Base-by-base conservation (phyloP, 2,797 vertebrate genomes). In the Pempheris klunzingeri region DNA sequence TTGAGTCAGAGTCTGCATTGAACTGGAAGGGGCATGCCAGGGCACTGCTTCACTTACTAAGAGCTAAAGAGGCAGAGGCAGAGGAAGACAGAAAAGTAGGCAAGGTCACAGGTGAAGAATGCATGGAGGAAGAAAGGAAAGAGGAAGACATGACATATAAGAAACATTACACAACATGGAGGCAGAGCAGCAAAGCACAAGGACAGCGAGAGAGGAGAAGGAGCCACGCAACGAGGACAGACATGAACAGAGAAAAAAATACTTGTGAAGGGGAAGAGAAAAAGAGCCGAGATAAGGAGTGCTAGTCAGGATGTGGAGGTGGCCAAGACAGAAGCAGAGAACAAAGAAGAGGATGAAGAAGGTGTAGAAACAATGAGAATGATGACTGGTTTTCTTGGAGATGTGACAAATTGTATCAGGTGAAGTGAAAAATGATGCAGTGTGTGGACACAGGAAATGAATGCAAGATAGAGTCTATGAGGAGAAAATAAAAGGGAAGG, bases 391-490 rank as follows among this genome's bases (percentile, higher is more conserved):
- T 65, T 59, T 81, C 75, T 74, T 58, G 50, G 70, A 86, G 65
- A 86, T 86, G 76, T 78, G 83, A 86, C 66, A 85, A 66, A 79
- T 39, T 32, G 4, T 78, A 74, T 80, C 72, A 78, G 81, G 79
- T 34, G 78, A 64, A 68, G 79, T 82, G 78, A 77, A 80, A 77
- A 78, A 78, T 61, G 66, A 83, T 39, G 63, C 41, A 49, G 58
- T 26, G 62, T 38, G 43, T 17, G 74, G 81, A 86, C 44, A 80
- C 80, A 68, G 57, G 82, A 82, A 85, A 71, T 62, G 24, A 88
- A 78, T 68, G 72, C 77, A 70, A 74, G 59, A 72, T 39, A 59
- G 58, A 81, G 74, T 65, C 46, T 13, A 71, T 70, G 49, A 77
- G 66, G 74, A 26, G 17, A 65, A 77, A 82, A 18, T 49, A 71